Percentiles rank a stretch among this genome's conserved stretches.
Conservation (phyloP, 2,113 vertebrate species). For the Phocoena sinus region DNA sequence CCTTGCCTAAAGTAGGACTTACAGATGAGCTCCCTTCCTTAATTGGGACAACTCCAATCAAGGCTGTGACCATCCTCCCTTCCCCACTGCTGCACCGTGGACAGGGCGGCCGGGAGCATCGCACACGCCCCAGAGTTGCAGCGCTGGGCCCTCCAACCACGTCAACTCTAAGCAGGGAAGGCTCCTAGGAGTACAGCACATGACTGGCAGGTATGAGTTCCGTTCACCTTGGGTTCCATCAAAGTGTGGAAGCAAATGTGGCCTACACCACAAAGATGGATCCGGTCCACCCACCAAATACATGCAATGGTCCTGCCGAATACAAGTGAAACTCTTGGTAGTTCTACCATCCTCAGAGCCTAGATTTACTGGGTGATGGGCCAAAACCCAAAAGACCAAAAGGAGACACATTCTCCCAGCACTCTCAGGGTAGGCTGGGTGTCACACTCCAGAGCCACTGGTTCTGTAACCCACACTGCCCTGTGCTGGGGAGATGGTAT, state of each 20-base stretch:
- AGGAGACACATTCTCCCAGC: background rate
- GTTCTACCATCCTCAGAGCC: background rate
- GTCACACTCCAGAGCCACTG: background rate
- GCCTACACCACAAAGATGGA: background rate
- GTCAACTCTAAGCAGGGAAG: fast-evolving
- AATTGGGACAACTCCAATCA: fast-evolving
- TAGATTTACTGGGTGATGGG: background rate
- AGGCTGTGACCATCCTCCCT: fast-evolving
- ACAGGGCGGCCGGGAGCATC: background rate
- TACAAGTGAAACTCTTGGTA: background rate
- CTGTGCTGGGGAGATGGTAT: background rate
- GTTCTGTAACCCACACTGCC: background rate
- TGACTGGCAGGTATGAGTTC: background rate
- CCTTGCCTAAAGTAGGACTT: background rate
- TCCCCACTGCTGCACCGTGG: fast-evolving
- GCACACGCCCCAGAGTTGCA: fast-evolving
- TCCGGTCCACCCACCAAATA: background rate
- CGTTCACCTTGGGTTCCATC: background rate
- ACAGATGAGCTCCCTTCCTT: background rate
- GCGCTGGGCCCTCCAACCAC: background rate
- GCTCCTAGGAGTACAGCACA: background rate
- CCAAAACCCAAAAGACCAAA: background rate
- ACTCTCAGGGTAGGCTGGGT: background rate
- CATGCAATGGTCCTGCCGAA: fast-evolving
- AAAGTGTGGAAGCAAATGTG: background rate